These are phyloP conservation scores for Drosophila stalkeri DNA, from an alignment of 2,888 invertebrate genomes.

Conservation along the genomic window DNA sequence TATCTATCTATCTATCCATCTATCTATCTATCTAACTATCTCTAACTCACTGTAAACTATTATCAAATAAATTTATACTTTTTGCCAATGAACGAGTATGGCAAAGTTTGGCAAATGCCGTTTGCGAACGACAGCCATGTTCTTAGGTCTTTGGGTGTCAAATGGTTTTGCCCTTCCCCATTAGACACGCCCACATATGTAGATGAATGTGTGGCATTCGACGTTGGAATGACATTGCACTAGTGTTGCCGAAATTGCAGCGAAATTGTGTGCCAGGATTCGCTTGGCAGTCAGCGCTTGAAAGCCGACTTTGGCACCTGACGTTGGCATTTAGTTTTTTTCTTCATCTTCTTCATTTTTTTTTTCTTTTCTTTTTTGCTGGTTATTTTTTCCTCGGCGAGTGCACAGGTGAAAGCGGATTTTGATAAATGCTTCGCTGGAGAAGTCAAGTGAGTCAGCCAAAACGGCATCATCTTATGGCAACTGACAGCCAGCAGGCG, in stretches of 20 bases:
- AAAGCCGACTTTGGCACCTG: conserved; percentile 28
- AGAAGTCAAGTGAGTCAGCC: conserved; percentile 48
- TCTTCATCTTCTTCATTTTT: too few relatives aligned
- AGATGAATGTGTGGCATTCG: conserved; percentile 40
- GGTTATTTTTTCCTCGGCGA: background rate
- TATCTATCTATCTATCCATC: background rate
- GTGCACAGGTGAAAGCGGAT: conserved; percentile 53
- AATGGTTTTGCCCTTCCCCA: conserved; percentile 31
- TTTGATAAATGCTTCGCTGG: conserved; percentile 71
- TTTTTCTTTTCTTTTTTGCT: background rate
- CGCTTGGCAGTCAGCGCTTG: conserved; percentile 15
- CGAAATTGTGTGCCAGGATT: conserved; percentile 48
- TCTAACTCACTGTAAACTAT: background rate
- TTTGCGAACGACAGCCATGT: background rate
- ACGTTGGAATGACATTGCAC: conserved; percentile 67
- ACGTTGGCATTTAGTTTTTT: conserved; percentile 13
- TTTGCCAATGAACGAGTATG: background rate
- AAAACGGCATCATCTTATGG: conserved; percentile 28
- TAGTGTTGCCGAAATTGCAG: conserved; percentile 58
- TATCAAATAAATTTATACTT: background rate
- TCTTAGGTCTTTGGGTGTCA: conserved; percentile 47
- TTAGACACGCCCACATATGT: conserved; percentile 11
- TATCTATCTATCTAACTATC: background rate
- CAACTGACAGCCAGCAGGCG: conserved; percentile 39
- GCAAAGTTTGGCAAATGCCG: background rate